Percentiles rank a stretch among this genome's conserved stretches.
Evolutionary conservation across 2,888 invertebrate genomes (phyloP).

Genomic region (Protophormia terraenovae): DNA sequence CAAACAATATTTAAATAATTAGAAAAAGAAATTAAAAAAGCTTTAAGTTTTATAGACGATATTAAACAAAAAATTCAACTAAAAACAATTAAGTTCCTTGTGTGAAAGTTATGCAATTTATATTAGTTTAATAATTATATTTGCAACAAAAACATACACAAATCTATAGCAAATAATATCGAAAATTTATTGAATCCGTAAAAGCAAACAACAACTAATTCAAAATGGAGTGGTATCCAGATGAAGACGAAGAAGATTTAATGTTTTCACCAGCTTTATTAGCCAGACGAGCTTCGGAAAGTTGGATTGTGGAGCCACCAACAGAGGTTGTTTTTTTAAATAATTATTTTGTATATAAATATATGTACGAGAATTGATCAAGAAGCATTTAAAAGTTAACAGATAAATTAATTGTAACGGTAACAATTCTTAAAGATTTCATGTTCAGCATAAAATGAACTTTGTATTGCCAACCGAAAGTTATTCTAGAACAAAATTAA

Average conservation of each 20-base stretch:
- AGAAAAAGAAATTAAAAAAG: background rate
- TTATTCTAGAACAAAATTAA: too few species aligned
- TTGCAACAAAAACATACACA: background rate
- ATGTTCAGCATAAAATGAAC: too few species aligned
- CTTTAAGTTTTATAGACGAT: background rate
- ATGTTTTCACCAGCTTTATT: slow-evolving; percentile 93
- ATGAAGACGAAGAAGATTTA: slow-evolving; percentile 92
- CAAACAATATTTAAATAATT: background rate
- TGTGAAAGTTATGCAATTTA: slow-evolving; percentile 16
- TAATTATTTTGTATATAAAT: background rate
- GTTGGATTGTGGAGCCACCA: slow-evolving; percentile 94
- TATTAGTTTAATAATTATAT: background rate
- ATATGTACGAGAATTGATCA: background rate
- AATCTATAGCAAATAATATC: background rate
- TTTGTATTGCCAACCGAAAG: too few species aligned
- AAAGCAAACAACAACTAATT: background rate
- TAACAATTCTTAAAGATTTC: too few species aligned
- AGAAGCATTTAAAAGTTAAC: too few species aligned
- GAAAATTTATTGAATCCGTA: background rate
- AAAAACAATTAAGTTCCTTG: background rate
- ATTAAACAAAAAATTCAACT: background rate
- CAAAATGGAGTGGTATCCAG: slow-evolving; percentile 89
- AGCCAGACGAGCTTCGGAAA: slow-evolving; percentile 92
- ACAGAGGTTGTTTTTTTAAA: slow-evolving; percentile 85
- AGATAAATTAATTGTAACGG: too few species aligned